phyloP scores from a whole-genome alignment of 2,888 invertebrate genomes.

The Anarsia innoxiella region DNA sequence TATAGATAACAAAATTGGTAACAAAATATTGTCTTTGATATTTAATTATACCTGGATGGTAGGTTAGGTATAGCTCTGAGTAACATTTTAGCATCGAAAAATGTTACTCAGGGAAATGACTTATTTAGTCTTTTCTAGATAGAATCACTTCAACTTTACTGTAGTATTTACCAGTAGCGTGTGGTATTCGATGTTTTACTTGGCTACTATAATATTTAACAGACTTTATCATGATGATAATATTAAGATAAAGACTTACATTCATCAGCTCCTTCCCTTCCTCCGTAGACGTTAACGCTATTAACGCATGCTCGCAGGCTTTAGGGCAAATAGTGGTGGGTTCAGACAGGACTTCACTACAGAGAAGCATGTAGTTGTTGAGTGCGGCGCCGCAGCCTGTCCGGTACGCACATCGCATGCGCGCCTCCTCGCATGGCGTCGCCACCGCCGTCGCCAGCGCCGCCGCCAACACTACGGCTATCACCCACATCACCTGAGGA shows the following conservation, averaged over 20 bases:
- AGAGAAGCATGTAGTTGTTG: constrained; percentile 83
- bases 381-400: constrained; percentile 86
- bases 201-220: no score
- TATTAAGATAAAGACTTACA: constrained; percentile 75
- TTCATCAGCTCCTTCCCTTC: constrained; percentile 86
- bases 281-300: constrained; percentile 85
- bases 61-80: no score
- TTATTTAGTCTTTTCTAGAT: no score
- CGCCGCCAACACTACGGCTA: constrained; percentile 38
- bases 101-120: no score
- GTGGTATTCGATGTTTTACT: no score
- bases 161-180: no score
- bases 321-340: constrained; percentile 78
- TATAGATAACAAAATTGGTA: no score
- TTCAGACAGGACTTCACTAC: constrained; percentile 80
- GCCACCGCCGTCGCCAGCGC: constrained; percentile 42
- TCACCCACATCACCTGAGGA: constrained; percentile 58
- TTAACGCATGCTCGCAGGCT: constrained; percentile 84
- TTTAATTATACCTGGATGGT: no score
- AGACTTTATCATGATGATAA: neutral
- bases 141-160: no score
- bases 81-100: no score
- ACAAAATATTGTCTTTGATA: no score
- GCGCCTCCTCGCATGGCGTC: constrained; percentile 78
- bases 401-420: constrained; percentile 83